A percentile compares a stretch with the other conserved stretches of the same genome.
These are phyloP conservation scores for Nipponacmea schrenckii DNA, from an alignment of 2,888 invertebrate species.

Conservation along the genomic window DNA sequence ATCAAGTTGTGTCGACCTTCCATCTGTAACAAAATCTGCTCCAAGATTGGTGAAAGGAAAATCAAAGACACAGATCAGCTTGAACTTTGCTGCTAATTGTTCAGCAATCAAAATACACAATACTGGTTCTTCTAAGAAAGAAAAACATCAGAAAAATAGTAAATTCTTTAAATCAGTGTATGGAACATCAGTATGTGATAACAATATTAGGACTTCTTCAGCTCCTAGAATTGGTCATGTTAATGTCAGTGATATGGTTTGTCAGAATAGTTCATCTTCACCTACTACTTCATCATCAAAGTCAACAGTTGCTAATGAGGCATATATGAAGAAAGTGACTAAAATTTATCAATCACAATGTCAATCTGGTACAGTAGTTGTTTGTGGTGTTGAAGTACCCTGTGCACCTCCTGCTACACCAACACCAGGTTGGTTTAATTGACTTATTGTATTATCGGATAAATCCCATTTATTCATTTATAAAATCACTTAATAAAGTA, in stretches of 20 bases:
- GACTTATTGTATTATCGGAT: not conserved
- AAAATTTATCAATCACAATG: slow-evolving; percentile 57
- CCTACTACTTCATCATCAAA: not conserved
- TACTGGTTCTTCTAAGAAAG: not conserved
- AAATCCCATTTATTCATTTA: not conserved
- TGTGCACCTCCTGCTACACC: slow-evolving; percentile 62
- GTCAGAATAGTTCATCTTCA: not conserved
- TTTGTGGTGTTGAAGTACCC: slow-evolving; percentile 52
- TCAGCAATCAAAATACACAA: not conserved
- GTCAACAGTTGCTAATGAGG: slow-evolving; percentile 1
- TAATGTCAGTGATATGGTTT: not conserved
- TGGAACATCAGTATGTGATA: not conserved
- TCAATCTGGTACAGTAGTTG: slow-evolving; percentile 51
- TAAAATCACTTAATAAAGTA: too few species aligned
- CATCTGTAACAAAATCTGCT: not conserved
- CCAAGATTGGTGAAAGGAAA: not conserved
- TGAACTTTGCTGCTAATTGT: not conserved
- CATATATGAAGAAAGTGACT: slow-evolving; percentile 31
- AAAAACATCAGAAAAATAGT: not conserved
- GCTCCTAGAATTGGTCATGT: not conserved
- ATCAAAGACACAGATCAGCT: not conserved
- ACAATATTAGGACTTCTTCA: not conserved
- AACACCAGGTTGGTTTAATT: slow-evolving; percentile 47
- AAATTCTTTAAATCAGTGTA: not conserved
- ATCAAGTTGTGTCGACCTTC: not conserved